Evolutionary conservation across 2,888 invertebrate species (phyloP), one percentile per base, ranked within the genome.

Genomic region (Alsophila aescularia): DNA sequence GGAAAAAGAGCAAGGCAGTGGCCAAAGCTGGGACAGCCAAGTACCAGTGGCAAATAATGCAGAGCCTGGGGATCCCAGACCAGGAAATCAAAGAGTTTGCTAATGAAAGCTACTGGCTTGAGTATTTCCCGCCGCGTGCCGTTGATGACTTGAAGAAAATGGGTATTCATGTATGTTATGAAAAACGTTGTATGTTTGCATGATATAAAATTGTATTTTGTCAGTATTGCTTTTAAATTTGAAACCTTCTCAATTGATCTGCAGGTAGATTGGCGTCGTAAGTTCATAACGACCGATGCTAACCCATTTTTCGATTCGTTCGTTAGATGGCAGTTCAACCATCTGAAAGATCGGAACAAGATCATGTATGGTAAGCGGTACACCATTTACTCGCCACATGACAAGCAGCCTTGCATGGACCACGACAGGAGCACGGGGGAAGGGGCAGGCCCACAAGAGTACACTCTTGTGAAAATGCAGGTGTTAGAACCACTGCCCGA

Each of bases 41-140:
- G 83, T 99, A 96, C 83, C 99, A 99, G 77, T 99, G 99, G 99
- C 96, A 99, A 87, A 99, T 99, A 49, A 99, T 99, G 99, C 93
- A 96, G 78, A 96, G 97, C 74, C 91, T 99, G 52, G 99, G 98
- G 0, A 90, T 99, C 41, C 80, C 92, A 2, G 96, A 99, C 77
- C 96, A 96, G n/a, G 98, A 99, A 77, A 99, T 99, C 34, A 94
- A 94, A 58, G 93, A 96, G 66, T 99, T 99, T 93, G 96, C 98
- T 13, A 95, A 99, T 87, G 95, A 97, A 2, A 90, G 93, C 49
- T 94, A 98, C 83, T 99, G 99, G 99, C 92, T 99, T n/a, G 94
- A 96, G 65, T 99, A 98, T 84, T 99, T 99, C 79, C 99, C 99
- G 49, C 98, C 98, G 0, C 90, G 96, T 58, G 96, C 98, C 67